Evolutionary conservation across 1,140 invertebrate genomes (phyloP).

Genomic region (Drosophila bipectinata): DNA sequence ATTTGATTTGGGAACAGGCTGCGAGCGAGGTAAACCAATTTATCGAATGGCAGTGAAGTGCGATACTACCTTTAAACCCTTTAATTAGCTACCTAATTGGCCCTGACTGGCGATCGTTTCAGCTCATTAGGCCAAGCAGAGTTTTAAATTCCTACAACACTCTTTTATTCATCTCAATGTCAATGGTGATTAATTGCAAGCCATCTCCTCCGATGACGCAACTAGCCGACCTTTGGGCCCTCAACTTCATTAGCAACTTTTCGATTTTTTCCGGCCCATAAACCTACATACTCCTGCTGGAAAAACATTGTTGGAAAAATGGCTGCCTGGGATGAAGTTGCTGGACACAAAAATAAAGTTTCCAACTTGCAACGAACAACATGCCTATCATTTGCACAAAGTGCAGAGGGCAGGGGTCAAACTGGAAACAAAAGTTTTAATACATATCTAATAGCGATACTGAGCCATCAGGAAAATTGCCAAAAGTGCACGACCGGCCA

Average conservation of each 20-base stretch:
- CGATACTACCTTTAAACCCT: neutral
- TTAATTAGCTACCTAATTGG: constrained; percentile 9
- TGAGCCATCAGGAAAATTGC: constrained; percentile 6
- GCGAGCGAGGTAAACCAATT: constrained; percentile 28
- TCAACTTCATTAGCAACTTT: neutral
- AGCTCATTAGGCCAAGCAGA: neutral
- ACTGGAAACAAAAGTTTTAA: constrained; percentile 63
- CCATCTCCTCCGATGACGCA: neutral
- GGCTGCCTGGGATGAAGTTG: neutral
- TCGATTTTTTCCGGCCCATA: neutral
- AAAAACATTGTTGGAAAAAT: neutral
- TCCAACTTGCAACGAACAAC: constrained; percentile 13
- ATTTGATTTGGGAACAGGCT: constrained; percentile 20
- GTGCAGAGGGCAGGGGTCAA: constrained; percentile 10
- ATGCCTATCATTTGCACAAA: constrained; percentile 30
- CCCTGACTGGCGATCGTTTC: neutral
- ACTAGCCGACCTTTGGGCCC: neutral
- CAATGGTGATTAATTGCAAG: neutral
- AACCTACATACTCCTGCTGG: neutral
- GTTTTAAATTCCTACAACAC: neutral
- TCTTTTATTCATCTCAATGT: neutral
- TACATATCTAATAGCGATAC: constrained; percentile 39
- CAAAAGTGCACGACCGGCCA: constrained; percentile 2
- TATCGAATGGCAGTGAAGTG: constrained; percentile 21
- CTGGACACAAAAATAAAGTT: constrained; percentile 19